phyloP scores from a whole-genome alignment of 2,113 vertebrate genomes.

The Hyperoodon ampullatus region DNA sequence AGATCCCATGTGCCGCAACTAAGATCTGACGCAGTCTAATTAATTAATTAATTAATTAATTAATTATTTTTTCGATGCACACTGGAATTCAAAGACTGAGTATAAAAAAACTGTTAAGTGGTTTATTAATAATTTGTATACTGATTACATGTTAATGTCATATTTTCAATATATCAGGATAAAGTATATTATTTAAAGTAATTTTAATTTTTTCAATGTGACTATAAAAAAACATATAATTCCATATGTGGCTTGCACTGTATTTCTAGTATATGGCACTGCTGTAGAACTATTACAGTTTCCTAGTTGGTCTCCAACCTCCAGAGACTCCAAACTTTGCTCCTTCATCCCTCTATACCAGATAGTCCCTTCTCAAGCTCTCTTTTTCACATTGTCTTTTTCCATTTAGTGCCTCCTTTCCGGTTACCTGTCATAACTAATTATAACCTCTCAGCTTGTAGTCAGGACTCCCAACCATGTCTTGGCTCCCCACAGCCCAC shows the following conservation, averaged over 20 bases:
- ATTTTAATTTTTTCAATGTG: not conserved
- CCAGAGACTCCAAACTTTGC: not conserved
- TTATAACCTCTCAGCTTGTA: not conserved
- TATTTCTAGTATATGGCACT: not conserved
- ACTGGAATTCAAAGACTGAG: not conserved
- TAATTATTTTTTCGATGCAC: not conserved
- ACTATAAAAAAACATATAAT: not conserved
- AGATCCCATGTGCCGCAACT: no score
- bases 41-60: no score
- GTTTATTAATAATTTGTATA: not conserved
- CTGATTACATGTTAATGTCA: not conserved
- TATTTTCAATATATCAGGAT: not conserved
- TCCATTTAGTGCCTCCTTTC: not conserved
- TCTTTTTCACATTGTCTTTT: not conserved
- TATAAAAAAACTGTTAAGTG: not conserved
- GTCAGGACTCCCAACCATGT: not conserved
- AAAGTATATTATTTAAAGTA: not conserved
- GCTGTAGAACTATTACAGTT: not conserved
- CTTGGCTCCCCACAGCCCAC: not conserved
- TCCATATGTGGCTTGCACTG: not conserved
- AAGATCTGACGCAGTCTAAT: no score
- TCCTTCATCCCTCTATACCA: not conserved
- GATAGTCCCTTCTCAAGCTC: not conserved
- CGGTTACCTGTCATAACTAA: not conserved
- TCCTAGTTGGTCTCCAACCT: not conserved